Evolutionary conservation across 2,888 invertebrate genomes (phyloP), one percentile per base, ranked within the genome.

Genomic region (Phytoseiulus persimilis): DNA sequence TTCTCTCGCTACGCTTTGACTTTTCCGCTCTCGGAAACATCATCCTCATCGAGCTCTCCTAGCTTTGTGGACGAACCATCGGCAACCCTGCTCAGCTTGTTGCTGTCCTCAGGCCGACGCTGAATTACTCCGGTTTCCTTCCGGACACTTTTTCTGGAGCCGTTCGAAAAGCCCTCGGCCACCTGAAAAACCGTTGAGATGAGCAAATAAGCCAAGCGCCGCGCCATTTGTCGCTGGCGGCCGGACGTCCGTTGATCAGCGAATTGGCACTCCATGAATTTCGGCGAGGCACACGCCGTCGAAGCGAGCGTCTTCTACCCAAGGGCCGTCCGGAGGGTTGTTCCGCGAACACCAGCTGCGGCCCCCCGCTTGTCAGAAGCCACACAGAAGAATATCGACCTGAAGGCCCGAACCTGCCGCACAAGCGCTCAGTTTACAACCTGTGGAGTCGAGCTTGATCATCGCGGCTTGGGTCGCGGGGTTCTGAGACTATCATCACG

Each of bases 211-310:
- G 65, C 65, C 18, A 14, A 65, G 65, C 65, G 65, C 18, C 65
- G 65, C 18, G 65, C 18, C 65, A 23, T 18, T 65, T 18, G 65
- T 28, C 65, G 65, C 65, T 2, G 18, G 65, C 65, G 65, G 28
- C 65, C 65, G 65, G 65, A 65, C 65, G 65, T 65, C 65, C 65
- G 65, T 65, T 65, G 65, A 65, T 65, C 65, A 65, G 65, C 65
- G 18, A 65, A 65, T 65, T 65, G 65, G 65, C 65, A 65, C 65
- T 65, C 65, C 65, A 65, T 65, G 65, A 65, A 65, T 65, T 65
- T 65, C 65, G 65, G 65, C 65, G 65, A 65, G 65, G 65, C 65
- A 65, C 65, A 65, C 65, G 65, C 14, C 39, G 39, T 39, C 65
- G 65, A 28, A 65, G 65, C 28, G 65, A 65, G 65, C 65, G 65